phyloP scores from a whole-genome alignment of 2,888 invertebrate species.

The Allophyes oxyacanthae region DNA sequence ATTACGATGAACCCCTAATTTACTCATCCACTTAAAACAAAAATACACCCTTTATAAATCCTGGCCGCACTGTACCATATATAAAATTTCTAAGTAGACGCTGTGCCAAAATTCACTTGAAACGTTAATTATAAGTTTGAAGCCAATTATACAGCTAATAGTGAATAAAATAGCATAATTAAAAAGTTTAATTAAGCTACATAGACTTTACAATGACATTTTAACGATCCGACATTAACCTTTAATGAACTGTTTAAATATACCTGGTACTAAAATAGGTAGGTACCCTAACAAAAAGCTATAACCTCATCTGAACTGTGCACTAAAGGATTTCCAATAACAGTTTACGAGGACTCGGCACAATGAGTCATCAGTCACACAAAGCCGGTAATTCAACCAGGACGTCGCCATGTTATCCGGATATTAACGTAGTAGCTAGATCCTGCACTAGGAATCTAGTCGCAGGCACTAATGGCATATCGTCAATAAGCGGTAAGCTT shows the following conservation, averaged over 20 bases:
- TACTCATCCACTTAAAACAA: constrained; percentile 18
- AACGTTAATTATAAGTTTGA: constrained; percentile 26
- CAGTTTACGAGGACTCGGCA: constrained; percentile 63
- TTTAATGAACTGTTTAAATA: constrained; percentile 5
- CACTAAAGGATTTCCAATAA: constrained; percentile 63
- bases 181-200: constrained; percentile 38
- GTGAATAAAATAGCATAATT: constrained; percentile 35
- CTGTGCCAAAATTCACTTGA: constrained; percentile 18
- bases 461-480: constrained; percentile 43
- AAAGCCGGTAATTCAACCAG: constrained; percentile 70
- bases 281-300: constrained; percentile 6
- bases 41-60: not conserved
- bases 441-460: constrained; percentile 48
- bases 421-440: constrained; percentile 50
- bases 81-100: not conserved
- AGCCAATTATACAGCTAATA: constrained; percentile 28
- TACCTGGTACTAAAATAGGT: constrained; percentile 1
- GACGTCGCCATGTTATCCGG: constrained; percentile 68
- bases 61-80: not conserved
- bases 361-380: constrained; percentile 72
- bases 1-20: constrained; percentile 17
- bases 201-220: constrained; percentile 30
- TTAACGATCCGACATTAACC: constrained; percentile 28
- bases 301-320: constrained; percentile 11
- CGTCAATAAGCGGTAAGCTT: constrained; percentile 50